Evolutionary conservation across 1,140 invertebrate species (phyloP).

Genomic region (Babylonia areolata): DNA sequence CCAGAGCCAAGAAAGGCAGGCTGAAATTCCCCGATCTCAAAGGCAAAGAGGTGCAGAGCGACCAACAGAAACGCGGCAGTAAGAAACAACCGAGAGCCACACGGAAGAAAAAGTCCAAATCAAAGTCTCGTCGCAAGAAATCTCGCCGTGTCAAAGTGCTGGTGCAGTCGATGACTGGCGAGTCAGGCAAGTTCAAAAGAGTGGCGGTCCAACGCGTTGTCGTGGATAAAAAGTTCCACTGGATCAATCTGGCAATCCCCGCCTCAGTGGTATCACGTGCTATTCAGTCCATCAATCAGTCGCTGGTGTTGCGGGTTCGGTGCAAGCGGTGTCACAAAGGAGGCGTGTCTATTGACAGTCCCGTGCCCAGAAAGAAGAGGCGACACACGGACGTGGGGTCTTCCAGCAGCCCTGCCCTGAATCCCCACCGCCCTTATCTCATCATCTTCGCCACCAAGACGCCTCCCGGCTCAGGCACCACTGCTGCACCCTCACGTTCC

Average conservation of each 20-base stretch:
- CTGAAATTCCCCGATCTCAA: neutral
- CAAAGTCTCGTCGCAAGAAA: neutral
- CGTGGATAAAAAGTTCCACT: neutral
- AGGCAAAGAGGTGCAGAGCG: neutral
- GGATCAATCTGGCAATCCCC: neutral
- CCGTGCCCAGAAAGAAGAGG: neutral
- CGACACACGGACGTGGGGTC: no score
- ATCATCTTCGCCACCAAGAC: slow-evolving; percentile 2
- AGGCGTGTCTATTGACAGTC: neutral
- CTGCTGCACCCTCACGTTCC: no score
- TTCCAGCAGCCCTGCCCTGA: neutral
- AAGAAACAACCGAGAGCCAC: neutral
- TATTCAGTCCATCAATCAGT: neutral
- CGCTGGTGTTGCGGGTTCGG: neutral
- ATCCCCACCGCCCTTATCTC: slow-evolving; percentile 19
- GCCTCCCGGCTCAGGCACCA: no score
- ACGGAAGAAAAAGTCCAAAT: neutral
- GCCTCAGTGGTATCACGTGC: slow-evolving; percentile 11
- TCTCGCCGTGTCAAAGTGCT: slow-evolving; percentile 18
- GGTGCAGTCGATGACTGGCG: neutral
- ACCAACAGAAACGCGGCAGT: neutral
- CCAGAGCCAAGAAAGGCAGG: neutral
- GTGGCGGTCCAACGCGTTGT: slow-evolving; percentile 22
- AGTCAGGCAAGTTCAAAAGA: slow-evolving; percentile 10
- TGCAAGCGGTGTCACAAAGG: slow-evolving; percentile 24